Conservation (phyloP, 2,113 vertebrate genomes). For the Vireo altiloquus region DNA sequence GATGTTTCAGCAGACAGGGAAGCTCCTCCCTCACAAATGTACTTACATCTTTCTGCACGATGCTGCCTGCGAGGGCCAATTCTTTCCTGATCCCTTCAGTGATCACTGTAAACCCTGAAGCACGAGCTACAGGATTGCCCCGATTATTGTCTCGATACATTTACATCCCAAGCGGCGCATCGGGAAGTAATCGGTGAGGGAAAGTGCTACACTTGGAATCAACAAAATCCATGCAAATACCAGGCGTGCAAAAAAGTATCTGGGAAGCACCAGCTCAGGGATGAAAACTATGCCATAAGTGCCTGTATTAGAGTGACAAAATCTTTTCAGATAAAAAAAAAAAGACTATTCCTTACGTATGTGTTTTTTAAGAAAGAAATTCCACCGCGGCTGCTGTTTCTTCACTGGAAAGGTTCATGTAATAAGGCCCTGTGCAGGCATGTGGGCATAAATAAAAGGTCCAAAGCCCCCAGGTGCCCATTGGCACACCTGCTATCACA, state of each 20-base stretch:
- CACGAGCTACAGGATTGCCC: neutral
- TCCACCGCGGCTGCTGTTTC: neutral
- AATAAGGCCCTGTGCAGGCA: neutral
- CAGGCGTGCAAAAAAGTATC: neutral
- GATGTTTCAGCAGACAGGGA: neutral
- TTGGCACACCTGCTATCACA: neutral
- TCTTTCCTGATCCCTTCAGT: neutral
- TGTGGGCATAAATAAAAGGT: neutral
- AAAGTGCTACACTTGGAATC: neutral
- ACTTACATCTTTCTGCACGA: neutral
- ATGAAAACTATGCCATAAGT: neutral
- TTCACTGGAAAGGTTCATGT: neutral
- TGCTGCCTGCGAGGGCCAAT: neutral
- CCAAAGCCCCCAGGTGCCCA: neutral
- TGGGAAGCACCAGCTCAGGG: neutral
- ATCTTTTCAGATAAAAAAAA: neutral
- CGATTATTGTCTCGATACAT: neutral
- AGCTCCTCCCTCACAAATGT: neutral
- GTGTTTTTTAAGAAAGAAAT: neutral
- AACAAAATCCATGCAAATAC: neutral
- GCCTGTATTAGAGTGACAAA: neutral
- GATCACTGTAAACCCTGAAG: neutral
- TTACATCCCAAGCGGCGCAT: neutral
- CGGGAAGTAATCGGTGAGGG: neutral
- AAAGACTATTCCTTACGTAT: neutral